Evolutionary conservation across 2,113 vertebrate species (phyloP).

Genomic region (Halcyon senegalensis): DNA sequence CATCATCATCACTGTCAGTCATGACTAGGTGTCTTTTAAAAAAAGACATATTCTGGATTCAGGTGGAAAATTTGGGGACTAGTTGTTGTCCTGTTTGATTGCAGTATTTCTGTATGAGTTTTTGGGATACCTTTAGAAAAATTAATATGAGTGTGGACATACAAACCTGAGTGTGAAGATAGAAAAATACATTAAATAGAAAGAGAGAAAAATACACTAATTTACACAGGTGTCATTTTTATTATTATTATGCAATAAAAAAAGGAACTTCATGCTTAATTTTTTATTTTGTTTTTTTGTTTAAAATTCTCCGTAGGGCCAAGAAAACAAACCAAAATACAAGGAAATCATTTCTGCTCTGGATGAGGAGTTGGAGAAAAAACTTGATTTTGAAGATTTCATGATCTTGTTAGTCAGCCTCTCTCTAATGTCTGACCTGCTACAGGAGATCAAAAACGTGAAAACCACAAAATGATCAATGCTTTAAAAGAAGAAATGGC

Average conservation of each 20-base stretch:
- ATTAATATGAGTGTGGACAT: neutral
- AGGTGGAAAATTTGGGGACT: neutral
- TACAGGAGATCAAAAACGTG: slow-evolving; percentile 70
- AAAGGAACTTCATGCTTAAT: neutral
- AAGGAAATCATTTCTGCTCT: slow-evolving; percentile 77
- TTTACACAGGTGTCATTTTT: neutral
- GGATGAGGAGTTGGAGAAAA: slow-evolving; percentile 69
- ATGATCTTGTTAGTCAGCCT: slow-evolving; percentile 79
- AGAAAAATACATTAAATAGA: neutral
- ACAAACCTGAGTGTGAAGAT: neutral
- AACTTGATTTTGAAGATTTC: slow-evolving; percentile 81
- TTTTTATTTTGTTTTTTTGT: neutral
- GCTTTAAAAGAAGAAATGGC: neutral
- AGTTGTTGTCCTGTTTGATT: neutral
- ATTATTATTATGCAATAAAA: neutral
- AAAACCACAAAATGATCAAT: slow-evolving; percentile 57
- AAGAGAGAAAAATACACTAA: neutral
- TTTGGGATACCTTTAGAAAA: neutral
- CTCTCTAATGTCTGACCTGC: slow-evolving; percentile 75
- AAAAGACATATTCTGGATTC: neutral
- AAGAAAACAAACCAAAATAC: slow-evolving; percentile 79
- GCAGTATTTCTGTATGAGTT: neutral
- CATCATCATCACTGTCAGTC: neutral
- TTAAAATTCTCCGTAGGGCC: slow-evolving; percentile 68
- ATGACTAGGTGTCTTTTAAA: neutral